A percentile compares a stretch with the other conserved stretches of the same genome.
Conservation (phyloP, 2,888 invertebrate species). For the Laspeyria flexula region DNA sequence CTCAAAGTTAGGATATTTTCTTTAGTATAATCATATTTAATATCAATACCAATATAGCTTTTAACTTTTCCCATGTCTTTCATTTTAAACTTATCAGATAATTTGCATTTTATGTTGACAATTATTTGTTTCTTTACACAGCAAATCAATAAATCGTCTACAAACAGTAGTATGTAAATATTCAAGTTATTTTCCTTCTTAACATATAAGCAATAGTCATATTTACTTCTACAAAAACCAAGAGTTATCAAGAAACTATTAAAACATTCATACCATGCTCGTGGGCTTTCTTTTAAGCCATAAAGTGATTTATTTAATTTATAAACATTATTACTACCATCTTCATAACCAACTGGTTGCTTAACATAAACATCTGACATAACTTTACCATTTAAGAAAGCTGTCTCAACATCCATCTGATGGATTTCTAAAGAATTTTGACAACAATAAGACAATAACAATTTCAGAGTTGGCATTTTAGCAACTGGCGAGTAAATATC, state of each 20-base stretch:
- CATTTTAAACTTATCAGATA: conserved; percentile 1
- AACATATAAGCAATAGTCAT: conserved; percentile 6
- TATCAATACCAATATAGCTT: conserved; percentile 6
- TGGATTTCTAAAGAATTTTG: conserved; percentile 3
- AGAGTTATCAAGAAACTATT: background rate
- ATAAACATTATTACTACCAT: background rate
- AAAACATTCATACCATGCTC: conserved; percentile 14
- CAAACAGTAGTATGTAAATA: conserved; percentile 5
- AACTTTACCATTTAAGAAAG: conserved; percentile 14
- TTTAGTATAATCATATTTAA: conserved; percentile 4
- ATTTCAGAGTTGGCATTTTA: background rate
- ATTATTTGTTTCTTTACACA: background rate
- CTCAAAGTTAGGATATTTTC: background rate
- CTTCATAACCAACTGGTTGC: background rate
- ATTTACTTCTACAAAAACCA: background rate
- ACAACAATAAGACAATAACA: background rate
- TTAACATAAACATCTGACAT: conserved; percentile 8
- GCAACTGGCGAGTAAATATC: conserved; percentile 8
- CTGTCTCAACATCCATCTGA: conserved; percentile 19
- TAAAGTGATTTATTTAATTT: conserved; percentile 11
- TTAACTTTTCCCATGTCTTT: conserved; percentile 5
- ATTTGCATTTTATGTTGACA: background rate
- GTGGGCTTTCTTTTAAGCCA: conserved; percentile 14
- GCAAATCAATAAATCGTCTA: background rate
- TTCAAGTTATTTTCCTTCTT: background rate